Evolutionary conservation across 2,888 invertebrate species (phyloP).

Genomic region (Ophonus ardosiacus): DNA sequence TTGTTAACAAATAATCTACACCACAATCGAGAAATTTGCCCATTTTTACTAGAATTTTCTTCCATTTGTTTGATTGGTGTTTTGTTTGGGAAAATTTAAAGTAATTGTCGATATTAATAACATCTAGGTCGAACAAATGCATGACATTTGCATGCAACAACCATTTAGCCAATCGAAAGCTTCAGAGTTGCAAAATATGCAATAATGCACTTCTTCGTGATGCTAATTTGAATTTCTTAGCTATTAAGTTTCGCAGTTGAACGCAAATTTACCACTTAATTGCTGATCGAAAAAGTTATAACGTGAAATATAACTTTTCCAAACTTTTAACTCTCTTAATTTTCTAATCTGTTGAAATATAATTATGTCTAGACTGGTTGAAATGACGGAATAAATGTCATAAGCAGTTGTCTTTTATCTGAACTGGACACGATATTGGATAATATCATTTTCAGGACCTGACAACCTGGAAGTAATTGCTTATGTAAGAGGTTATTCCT

Average conservation of each 20-base stretch:
- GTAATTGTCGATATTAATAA: slow-evolving; percentile 9
- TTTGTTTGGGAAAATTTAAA: no score
- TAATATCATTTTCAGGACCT: no score
- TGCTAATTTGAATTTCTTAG: slow-evolving; percentile 43
- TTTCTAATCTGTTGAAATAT: slow-evolving; percentile 12
- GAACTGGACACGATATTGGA: background rate
- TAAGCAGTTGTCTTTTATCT: background rate
- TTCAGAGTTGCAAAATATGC: slow-evolving; percentile 17
- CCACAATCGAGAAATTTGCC: no score
- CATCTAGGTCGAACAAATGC: slow-evolving; percentile 15
- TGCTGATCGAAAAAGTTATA: slow-evolving; percentile 37
- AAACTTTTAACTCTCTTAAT: slow-evolving; percentile 36
- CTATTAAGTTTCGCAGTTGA: slow-evolving; percentile 34
- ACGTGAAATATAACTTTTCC: slow-evolving; percentile 6
- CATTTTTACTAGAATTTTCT: no score
- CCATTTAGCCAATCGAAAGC: slow-evolving; percentile 14
- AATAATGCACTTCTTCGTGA: slow-evolving; percentile 34
- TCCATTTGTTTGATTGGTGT: no score
- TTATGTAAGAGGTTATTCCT: no score
- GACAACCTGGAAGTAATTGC: no score
- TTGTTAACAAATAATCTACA: no score
- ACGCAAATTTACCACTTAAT: slow-evolving; percentile 23
- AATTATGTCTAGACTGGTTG: slow-evolving; percentile 29
- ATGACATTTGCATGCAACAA: slow-evolving; percentile 16
- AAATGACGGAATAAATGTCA: slow-evolving; percentile 24